Base-by-base conservation (phyloP, 2,888 invertebrate species). In the Scaptomyza flava region DNA sequence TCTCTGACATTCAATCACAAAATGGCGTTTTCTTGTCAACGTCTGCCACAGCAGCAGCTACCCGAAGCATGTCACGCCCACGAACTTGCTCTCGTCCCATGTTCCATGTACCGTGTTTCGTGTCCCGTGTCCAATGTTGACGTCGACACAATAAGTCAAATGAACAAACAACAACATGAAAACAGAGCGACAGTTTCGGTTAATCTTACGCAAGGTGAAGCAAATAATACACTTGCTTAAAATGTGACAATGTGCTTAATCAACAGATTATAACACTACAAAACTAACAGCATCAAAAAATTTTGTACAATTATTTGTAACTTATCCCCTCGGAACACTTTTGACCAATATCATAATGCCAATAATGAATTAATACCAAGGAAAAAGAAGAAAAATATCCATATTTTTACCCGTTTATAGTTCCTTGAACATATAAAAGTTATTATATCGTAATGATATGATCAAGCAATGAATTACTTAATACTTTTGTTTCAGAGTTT, bases 21-120 rank as follows among this genome's bases (percentile, higher is more conserved):
- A 89, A 89, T 90, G 89, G 89, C 89, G 89, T 90, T 88, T 88
- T 82, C 89, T 88, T 90, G 89, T 90, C 90, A 90, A 90, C 86
- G 85, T 86, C 82, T 85, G 85, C 80, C 72, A 83, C 77, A 73
- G 72, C 71, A 85, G 72, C 41, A 36, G 38, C 66, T 59, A 67
- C 65, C 68, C 59, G 66, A 62, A 65, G 72, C 79, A 76, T 67
- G 81, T 78, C 66, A 87, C 81, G 81, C 87, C 87, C 87, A 81
- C 87, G 33, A 65, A 62, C 70, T 42, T 27, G 34, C 57, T 51
- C 47, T 58, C 59, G 52, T 6, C 12, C 31, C 33, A 12, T 34
- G 17, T 17, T 5, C 36, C 51, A 48, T 12, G 48, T 12, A 6
- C 68, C 47, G 23, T 23, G 43, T 50, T 48, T 53, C 58, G 53